Conservation (phyloP, 2,113 vertebrate genomes). For the Tragelaphus scriptus region DNA sequence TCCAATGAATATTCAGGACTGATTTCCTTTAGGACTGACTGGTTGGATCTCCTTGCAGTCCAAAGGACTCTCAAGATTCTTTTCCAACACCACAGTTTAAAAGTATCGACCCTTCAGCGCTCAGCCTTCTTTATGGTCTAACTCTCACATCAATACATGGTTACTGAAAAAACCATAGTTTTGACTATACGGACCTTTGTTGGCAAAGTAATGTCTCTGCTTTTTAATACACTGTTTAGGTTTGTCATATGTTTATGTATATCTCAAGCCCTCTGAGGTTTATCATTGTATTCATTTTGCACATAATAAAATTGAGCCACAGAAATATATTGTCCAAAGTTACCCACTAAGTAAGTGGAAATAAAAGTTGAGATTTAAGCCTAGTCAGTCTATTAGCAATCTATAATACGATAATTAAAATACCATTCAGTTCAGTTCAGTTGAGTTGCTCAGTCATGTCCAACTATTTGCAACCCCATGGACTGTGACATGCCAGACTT, state of each 20-base stretch:
- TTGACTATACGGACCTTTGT: background rate
- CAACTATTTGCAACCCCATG: background rate
- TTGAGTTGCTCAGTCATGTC: background rate
- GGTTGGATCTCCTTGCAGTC: background rate
- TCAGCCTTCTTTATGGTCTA: background rate
- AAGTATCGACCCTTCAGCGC: rapidly evolving
- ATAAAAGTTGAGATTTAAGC: background rate
- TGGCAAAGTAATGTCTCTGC: background rate
- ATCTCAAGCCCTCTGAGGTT: background rate
- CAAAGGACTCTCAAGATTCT: background rate
- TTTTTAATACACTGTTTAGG: background rate
- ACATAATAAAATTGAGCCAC: background rate
- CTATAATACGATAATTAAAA: background rate
- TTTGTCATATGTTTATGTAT: background rate
- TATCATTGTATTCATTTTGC: background rate
- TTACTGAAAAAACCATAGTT: background rate
- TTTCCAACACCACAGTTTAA: background rate
- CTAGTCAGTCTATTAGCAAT: background rate
- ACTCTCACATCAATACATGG: background rate
- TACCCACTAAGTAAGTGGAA: background rate
- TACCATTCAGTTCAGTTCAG: background rate
- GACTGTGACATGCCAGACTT: background rate
- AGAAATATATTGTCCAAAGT: background rate
- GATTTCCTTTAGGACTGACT: background rate
- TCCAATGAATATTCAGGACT: background rate